phyloP scores from a whole-genome alignment of 2,888 invertebrate genomes.

The Hydropsyche betteni region DNA sequence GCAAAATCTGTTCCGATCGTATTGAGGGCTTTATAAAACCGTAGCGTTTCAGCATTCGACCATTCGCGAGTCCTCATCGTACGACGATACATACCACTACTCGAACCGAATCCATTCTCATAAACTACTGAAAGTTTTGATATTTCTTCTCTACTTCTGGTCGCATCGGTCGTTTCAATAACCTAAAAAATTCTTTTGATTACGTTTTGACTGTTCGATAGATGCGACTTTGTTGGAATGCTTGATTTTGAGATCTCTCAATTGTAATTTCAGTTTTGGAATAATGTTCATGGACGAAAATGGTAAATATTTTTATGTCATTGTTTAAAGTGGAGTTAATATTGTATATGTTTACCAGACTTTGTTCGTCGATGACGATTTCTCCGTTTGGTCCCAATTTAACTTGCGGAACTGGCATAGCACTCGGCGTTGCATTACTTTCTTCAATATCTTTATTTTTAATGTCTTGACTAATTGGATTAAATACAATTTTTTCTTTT shows the following conservation, averaged over 20 bases:
- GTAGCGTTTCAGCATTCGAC: constrained; percentile 81
- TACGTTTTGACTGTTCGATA: too few species aligned
- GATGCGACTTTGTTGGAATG: too few species aligned
- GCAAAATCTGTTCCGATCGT: constrained; percentile 93
- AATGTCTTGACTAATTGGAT: background rate
- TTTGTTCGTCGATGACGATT: constrained; percentile 85
- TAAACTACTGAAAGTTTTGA: constrained; percentile 73
- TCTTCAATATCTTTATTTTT: background rate
- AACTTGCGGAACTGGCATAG: constrained; percentile 81
- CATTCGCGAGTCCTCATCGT: constrained; percentile 77
- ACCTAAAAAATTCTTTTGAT: constrained; percentile 58
- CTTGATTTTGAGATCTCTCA: too few species aligned
- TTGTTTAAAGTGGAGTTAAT: background rate
- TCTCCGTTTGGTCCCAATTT: constrained; percentile 88
- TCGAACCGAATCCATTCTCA: constrained; percentile 68
- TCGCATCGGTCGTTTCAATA: constrained; percentile 75
- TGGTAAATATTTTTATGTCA: background rate
- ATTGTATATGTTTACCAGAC: constrained; percentile 66
- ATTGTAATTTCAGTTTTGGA: too few species aligned
- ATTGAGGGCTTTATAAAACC: constrained; percentile 90
- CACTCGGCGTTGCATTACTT: constrained; percentile 57
- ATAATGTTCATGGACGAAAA: too few species aligned
- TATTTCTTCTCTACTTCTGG: constrained; percentile 70
- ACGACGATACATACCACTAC: constrained; percentile 73
- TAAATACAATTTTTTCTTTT: constrained; percentile 46